Percentiles rank a stretch among this genome's conserved stretches.
phyloP scores from a whole-genome alignment of 35 echinoderm and acorn worm genomes.

The Ophiothrix spiculata region DNA sequence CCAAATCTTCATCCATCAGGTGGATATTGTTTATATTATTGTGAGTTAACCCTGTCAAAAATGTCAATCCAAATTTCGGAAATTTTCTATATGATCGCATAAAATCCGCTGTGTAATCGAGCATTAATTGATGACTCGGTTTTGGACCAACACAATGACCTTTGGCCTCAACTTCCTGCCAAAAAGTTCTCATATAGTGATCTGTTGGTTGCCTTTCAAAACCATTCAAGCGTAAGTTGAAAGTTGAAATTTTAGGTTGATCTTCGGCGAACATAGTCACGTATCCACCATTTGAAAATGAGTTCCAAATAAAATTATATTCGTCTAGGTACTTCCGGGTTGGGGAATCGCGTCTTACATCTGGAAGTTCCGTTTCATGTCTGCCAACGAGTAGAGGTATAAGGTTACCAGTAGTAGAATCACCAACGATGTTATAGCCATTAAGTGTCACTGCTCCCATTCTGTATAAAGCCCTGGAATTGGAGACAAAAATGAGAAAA shows the following conservation, averaged over 20 bases:
- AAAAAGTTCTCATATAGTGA: conserved; percentile 68
- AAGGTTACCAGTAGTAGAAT: conserved; percentile 47
- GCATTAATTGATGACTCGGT: conserved; percentile 40
- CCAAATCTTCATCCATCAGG: conserved; percentile 40
- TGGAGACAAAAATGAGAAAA: too few relatives aligned
- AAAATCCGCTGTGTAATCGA: conserved; percentile 52
- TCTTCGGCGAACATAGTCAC: conserved; percentile 68
- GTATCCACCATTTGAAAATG: conserved; percentile 45
- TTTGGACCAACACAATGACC: conserved; percentile 36
- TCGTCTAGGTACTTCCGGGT: conserved; percentile 21
- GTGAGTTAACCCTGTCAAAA: conserved; percentile 51
- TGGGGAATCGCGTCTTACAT: not conserved
- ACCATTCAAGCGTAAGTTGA: conserved; percentile 49
- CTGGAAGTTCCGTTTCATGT: conserved; percentile 42
- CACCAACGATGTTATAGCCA: conserved; percentile 64
- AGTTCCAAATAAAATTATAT: conserved; percentile 57
- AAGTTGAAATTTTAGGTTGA: conserved; percentile 19
- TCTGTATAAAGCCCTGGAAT: not conserved
- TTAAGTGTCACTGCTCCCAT: conserved; percentile 29
- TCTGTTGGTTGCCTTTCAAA: conserved; percentile 59
- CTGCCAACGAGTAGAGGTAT: conserved; percentile 57
- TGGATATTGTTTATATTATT: conserved; percentile 37
- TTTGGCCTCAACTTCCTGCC: conserved; percentile 16
- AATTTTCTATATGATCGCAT: conserved; percentile 25
- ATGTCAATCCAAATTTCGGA: conserved; percentile 53